Conservation (phyloP, 1,140 invertebrate species). For the Choristoneura fumiferana region DNA sequence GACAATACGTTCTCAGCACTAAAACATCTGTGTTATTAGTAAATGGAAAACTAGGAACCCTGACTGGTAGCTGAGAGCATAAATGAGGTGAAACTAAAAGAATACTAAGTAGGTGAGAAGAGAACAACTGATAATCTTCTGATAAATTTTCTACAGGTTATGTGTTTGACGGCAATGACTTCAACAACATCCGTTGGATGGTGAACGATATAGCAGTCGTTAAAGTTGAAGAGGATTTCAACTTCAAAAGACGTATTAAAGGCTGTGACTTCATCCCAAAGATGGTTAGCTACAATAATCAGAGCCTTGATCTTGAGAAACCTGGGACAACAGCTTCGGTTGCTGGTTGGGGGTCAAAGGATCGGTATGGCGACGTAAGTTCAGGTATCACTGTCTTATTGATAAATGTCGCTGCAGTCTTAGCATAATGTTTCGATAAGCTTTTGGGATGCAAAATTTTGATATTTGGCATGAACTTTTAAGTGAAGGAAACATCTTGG, state of each 20-base stretch:
- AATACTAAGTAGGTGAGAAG: too few relatives aligned
- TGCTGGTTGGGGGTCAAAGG: slow-evolving; percentile 54
- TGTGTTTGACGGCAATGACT: slow-evolving; percentile 50
- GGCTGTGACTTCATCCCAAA: slow-evolving; percentile 60
- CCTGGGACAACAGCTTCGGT: slow-evolving; percentile 37
- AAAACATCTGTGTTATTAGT: too few relatives aligned
- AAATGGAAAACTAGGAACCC: too few relatives aligned
- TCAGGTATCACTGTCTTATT: not conserved
- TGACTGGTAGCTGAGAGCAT: too few relatives aligned
- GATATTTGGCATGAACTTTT: too few relatives aligned
- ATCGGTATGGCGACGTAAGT: slow-evolving; percentile 42
- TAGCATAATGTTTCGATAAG: too few relatives aligned
- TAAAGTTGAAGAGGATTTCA: slow-evolving; percentile 54
- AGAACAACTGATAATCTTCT: too few relatives aligned
- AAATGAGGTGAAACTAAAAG: too few relatives aligned
- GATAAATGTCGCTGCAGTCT: too few relatives aligned
- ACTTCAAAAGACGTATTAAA: slow-evolving; percentile 46
- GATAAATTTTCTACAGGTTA: slow-evolving; percentile 37
- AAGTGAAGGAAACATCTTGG: too few relatives aligned
- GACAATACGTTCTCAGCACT: too few relatives aligned
- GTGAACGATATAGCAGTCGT: slow-evolving; percentile 61
- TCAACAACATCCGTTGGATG: slow-evolving; percentile 66
- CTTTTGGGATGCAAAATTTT: too few relatives aligned
- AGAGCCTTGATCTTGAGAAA: slow-evolving; percentile 36
- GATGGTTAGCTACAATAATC: slow-evolving; percentile 47